Base-by-base conservation (phyloP, 2,797 vertebrate genomes). In the Danio tinwini region DNA sequence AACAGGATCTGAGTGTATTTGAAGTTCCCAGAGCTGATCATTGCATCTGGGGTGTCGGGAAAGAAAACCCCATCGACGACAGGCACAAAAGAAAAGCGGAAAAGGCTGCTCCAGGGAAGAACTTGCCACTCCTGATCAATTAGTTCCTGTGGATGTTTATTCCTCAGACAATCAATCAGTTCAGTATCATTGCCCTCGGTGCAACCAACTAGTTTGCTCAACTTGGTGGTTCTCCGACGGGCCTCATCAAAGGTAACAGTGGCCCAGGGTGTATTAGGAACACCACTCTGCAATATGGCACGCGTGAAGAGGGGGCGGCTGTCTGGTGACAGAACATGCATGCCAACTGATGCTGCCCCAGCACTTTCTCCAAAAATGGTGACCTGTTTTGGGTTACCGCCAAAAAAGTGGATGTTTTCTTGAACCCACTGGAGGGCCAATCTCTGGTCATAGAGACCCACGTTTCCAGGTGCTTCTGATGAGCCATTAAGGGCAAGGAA, bases 291-390 rank as follows among this genome's bases (percentile, higher is more conserved):
- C 21, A 98, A 87, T 75, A 98, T 94, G 61, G 94, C 96, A 39
- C 96, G 89, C 2, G 93, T 94, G 85, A 98, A 98, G 6, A 93
- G 89, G 0, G 87, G 78, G 0, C 94, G 91, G 88, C 96, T 98
- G 5, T 89, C 92, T 0, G 95, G 91, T 29, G 96, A 96, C 37
- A 98, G 74, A 5, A 97, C 88, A 77, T 97, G 97, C 87, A 95
- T 91, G 3, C 96, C 96, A 1, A 96, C 93, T 0, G 97, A 97
- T 29, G 96, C 97, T 0, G 89, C 96, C 0, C 97, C 97, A 0
- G 97, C 96, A 0, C 97, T 98, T 85, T 98, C 97, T 1, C 97
- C 97, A 72, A 98, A 98, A 65, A 98, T 92, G 12, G 96, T 98
- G 85, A 98, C 96, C 65, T 93, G 91, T 53, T 81, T 93, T 0